These are phyloP conservation scores for Lanistes nyassanus DNA, from an alignment of 1,140 invertebrate genomes.

Conservation along the genomic window DNA sequence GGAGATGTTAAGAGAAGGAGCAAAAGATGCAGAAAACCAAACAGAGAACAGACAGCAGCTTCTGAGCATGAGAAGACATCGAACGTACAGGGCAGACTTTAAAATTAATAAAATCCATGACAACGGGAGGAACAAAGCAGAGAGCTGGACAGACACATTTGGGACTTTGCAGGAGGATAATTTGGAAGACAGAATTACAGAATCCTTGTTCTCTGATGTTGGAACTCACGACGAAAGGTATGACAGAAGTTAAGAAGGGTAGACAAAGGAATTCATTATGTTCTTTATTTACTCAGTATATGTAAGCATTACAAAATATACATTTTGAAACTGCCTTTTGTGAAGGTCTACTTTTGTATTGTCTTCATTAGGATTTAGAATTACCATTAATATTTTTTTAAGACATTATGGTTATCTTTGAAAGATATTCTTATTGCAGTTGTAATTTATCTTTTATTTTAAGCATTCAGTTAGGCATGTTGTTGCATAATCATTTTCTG, in stretches of 20 bases:
- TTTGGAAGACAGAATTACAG: constrained; percentile 8
- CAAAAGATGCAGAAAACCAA: neutral
- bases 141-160: constrained; percentile 12
- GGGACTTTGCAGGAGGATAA: constrained; percentile 24
- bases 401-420: neutral
- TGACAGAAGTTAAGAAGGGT: neutral
- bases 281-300: neutral
- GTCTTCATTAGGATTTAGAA: neutral
- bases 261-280: neutral
- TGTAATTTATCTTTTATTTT: too few relatives aligned
- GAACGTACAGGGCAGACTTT: neutral
- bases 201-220: constrained; percentile 16
- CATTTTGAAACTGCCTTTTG: too few relatives aligned
- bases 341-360: too few relatives aligned
- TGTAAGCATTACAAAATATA: too few relatives aligned
- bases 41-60: neutral
- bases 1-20: neutral
- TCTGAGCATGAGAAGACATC: neutral
- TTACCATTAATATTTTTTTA: neutral
- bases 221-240: constrained; percentile 27
- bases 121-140: neutral
- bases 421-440: neutral
- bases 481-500: too few relatives aligned
- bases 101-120: neutral
- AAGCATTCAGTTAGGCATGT: too few relatives aligned